Evolutionary conservation across 1,140 invertebrate genomes (phyloP), one percentile per base, ranked within the genome.

Genomic region (fruit fly (Drosophila melanogaster)): DNA sequence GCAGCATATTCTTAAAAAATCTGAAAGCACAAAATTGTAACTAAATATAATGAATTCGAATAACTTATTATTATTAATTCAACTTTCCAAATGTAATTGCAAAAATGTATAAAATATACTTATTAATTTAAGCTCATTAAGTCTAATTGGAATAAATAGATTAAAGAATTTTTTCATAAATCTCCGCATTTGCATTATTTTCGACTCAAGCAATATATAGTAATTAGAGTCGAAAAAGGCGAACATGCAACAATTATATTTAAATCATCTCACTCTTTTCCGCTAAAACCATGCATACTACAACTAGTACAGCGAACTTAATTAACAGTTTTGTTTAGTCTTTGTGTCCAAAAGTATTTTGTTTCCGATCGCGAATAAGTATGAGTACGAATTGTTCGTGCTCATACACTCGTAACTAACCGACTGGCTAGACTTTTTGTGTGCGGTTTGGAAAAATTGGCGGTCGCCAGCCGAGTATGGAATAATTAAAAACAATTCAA

Each of bases 401-500:
- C 33, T 35, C 15, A n/a, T 51, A 46, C 24, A 15, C 33, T 54
- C 40, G 47, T 37, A 40, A 40, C 38, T 26, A 26, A 61, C 33
- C 47, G 24, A 47, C 47, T 55, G 65, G 66, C 50, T 49, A 70
- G 66, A 67, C 66, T 70, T 47, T 35, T 47, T 35, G 47, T 49
- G 47, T 33, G 62, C 64, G 66, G 66, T 47, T 49, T 50, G 46
- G 54, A 67, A 79, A 77, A 72, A 51, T 56, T 60, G 62, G 22
- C 56, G 65, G 57, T 59, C 51, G 57, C 46, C 54, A 33, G 22
- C 41, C 38, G 56, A 74, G 54, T 66, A 69, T 81, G 56, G 59
- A 64, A 81, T 65, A 83, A 74, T 59, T 72, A 64, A 57, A 76
- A 79, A 86, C 78, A 87, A 79, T 87, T 87, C 83, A 87, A 89